A percentile compares a stretch with the other conserved stretches of the same genome.
phyloP scores from a whole-genome alignment of 53 echinoderm and acorn worm species.

The Echinarachnius parma region DNA sequence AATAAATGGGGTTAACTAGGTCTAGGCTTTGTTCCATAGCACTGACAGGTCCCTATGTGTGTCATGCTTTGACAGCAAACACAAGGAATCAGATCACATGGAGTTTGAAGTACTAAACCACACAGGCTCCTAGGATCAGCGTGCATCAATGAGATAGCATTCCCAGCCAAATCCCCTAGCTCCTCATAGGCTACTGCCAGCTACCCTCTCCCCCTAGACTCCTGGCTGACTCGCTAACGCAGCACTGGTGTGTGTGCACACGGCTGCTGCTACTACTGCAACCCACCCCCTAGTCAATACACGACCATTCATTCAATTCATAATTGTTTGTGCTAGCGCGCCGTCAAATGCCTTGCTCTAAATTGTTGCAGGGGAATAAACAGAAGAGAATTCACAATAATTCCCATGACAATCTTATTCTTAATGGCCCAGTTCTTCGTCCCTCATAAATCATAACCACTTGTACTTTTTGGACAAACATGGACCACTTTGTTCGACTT shows the following conservation, averaged over 20 bases:
- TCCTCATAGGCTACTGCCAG: slow-evolving; percentile 19
- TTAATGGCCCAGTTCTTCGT: slow-evolving; percentile 7
- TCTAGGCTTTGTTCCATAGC: slow-evolving; percentile 22
- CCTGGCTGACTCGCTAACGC: slow-evolving; percentile 6
- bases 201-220: neutral
- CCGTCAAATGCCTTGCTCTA: too few species aligned
- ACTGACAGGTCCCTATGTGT: slow-evolving; percentile 25
- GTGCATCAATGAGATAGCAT: too few species aligned
- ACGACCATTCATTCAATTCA: too few species aligned
- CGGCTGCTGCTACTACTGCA: slow-evolving; percentile 6
- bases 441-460: too few species aligned
- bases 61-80: slow-evolving; percentile 39
- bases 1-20: slow-evolving; percentile 6
- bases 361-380: slow-evolving; percentile 10
- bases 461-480: slow-evolving; percentile 40
- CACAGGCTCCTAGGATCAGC: neutral
- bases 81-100: slow-evolving; percentile 15
- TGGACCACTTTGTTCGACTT: slow-evolving; percentile 25
- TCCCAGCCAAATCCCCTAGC: slow-evolving; percentile 44
- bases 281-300: slow-evolving; percentile 33
- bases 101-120: slow-evolving; percentile 36
- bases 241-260: slow-evolving; percentile 5
- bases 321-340: slow-evolving; percentile 5
- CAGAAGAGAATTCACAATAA: too few species aligned
- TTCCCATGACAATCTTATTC: too few species aligned